phyloP scores from a whole-genome alignment of 2,797 vertebrate species.

The Centroberyx gerrardi region DNA sequence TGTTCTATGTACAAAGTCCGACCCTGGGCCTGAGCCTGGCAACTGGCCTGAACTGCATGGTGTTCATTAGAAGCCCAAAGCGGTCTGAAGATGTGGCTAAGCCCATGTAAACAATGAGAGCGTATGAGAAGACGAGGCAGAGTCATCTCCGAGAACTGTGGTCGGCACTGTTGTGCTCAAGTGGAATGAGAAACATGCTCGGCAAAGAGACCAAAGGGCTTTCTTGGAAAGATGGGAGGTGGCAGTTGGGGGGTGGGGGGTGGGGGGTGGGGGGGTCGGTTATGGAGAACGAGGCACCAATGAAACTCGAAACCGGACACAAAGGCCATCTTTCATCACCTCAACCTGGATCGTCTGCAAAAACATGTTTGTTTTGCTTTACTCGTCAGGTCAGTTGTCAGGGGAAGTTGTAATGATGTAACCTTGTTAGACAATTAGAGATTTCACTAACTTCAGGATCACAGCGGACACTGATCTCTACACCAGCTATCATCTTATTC shows the following conservation, averaged over 20 bases:
- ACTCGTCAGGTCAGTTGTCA: conserved; percentile 38
- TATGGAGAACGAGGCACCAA: conserved; percentile 26
- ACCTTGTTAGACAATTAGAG: conserved; percentile 22
- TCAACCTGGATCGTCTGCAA: conserved; percentile 28
- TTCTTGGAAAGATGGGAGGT: conserved; percentile 39
- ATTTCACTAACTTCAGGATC: conserved; percentile 5
- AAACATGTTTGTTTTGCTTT: conserved; percentile 56
- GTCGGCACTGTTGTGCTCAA: conserved; percentile 44
- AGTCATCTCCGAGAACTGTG: conserved; percentile 46
- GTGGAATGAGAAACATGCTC: conserved; percentile 64
- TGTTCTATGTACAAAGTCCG: conserved; percentile 48
- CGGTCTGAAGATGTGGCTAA: conserved; percentile 54
- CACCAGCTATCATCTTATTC: conserved; percentile 21
- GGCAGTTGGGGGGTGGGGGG: neutral
- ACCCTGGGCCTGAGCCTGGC: conserved; percentile 45
- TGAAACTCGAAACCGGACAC: conserved; percentile 34
- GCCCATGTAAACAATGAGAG: conserved; percentile 53
- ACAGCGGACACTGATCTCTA: neutral
- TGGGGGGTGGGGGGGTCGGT: neutral
- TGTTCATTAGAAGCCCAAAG: conserved; percentile 62
- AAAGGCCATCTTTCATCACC: conserved; percentile 51
- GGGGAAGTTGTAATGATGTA: conserved; percentile 34
- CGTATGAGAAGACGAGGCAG: conserved; percentile 45
- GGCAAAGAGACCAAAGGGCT: conserved; percentile 40
- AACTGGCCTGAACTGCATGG: conserved; percentile 43